Percentiles rank a stretch among this genome's conserved stretches.
These are phyloP conservation scores for Leptoteleia sp. DNA, from an alignment of 1,140 invertebrate species.

Conservation along the genomic window DNA sequence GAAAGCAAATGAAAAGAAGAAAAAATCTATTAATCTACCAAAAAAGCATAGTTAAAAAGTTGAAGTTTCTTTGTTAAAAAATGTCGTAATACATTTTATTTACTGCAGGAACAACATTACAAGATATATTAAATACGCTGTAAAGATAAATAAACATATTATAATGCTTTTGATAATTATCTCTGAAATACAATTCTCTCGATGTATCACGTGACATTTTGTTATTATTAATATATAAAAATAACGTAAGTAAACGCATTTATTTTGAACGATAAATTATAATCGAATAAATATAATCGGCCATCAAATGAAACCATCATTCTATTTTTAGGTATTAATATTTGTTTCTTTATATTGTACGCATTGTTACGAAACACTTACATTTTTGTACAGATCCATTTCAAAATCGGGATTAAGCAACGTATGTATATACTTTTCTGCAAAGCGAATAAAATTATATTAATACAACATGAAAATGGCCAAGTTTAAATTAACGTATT, in stretches of 20 bases:
- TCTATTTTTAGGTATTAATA: conserved; percentile 49
- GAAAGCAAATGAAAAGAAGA: not conserved
- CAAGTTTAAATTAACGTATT: no score
- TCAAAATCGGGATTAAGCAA: conserved; percentile 86
- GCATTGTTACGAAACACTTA: conserved; percentile 74
- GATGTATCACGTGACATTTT: conserved; percentile 47
- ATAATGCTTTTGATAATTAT: conserved; percentile 42
- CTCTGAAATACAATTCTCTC: conserved; percentile 48
- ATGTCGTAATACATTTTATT: conserved; percentile 58
- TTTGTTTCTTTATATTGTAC: conserved; percentile 59
- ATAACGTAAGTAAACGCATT: conserved; percentile 47
- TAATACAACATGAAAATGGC: no score
- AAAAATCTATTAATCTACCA: no score
- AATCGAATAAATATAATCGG: conserved; percentile 39
- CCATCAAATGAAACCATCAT: conserved; percentile 30
- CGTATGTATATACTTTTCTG: conserved; percentile 95
- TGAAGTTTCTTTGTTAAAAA: conserved; percentile 27
- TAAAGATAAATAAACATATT: conserved; percentile 51
- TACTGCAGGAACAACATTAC: conserved; percentile 58
- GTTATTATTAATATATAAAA: conserved; percentile 45
- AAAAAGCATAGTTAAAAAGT: conserved; percentile 10
- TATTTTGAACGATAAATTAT: conserved; percentile 46
- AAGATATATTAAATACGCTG: conserved; percentile 57
- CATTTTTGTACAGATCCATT: conserved; percentile 80
- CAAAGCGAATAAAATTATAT: conserved; percentile 70